Percentiles rank a stretch among this genome's conserved stretches.
These are phyloP conservation scores for Ambastaia sidthimunki DNA, from an alignment of 2,797 vertebrate genomes.

Conservation along the genomic window DNA sequence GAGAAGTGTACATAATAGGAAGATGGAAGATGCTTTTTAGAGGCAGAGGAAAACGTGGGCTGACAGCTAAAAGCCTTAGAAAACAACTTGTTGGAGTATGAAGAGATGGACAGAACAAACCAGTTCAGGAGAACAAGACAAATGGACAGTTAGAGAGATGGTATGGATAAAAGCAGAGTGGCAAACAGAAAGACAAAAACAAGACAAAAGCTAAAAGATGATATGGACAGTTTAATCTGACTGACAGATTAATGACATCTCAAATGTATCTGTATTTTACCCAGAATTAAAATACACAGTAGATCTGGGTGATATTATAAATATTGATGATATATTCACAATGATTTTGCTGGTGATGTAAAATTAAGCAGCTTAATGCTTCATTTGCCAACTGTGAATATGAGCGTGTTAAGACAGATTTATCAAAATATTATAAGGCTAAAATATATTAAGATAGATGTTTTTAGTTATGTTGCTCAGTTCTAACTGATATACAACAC, in stretches of 20 bases:
- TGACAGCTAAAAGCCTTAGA: slow-evolving; percentile 33
- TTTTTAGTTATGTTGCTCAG: no score
- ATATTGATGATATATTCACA: no score
- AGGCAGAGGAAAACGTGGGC: slow-evolving; percentile 7
- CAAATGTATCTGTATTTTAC: not conserved
- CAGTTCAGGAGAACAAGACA: slow-evolving; percentile 9
- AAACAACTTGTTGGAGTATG: slow-evolving; percentile 16
- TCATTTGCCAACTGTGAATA: no score
- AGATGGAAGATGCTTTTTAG: slow-evolving; percentile 29
- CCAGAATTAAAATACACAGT: no score
- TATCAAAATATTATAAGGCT: no score
- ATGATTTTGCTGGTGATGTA: no score
- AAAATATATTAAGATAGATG: no score
- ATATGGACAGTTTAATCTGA: not conserved
- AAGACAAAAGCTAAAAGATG: not conserved
- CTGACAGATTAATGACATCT: no score
- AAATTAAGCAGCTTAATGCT: no score
- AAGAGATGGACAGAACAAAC: slow-evolving; percentile 12
- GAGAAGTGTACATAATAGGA: slow-evolving; percentile 29
- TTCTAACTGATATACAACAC: no score
- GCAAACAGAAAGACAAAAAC: slow-evolving; percentile 11
- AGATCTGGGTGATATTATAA: no score
- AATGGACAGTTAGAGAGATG: slow-evolving; percentile 18
- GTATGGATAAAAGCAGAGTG: not conserved
- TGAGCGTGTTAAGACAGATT: no score